Percentiles rank a stretch among this genome's conserved stretches.
phyloP scores from a whole-genome alignment of 2,888 invertebrate species.

The Andricus quercusramuli region DNA sequence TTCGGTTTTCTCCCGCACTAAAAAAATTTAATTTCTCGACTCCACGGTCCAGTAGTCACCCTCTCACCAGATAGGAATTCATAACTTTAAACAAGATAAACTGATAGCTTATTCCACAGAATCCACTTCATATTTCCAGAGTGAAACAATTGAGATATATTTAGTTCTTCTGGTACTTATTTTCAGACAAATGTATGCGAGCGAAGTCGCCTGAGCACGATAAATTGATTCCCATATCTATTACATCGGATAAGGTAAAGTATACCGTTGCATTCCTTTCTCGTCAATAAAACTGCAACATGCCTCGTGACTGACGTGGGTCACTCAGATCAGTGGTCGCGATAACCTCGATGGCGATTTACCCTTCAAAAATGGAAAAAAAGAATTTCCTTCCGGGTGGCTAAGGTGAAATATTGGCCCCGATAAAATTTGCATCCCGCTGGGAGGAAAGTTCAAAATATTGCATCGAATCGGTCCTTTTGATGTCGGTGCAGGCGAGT shows the following conservation, averaged over 20 bases:
- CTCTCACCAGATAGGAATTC: neutral
- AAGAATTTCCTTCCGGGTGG: slow-evolving; percentile 30
- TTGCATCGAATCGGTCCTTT: slow-evolving; percentile 38
- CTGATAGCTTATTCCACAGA: neutral
- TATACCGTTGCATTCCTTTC: slow-evolving; percentile 41
- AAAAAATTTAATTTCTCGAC: too few species aligned
- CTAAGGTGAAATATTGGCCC: slow-evolving; percentile 43
- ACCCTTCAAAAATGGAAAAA: slow-evolving; percentile 39
- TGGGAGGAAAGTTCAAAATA: slow-evolving; percentile 56
- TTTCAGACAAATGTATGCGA: slow-evolving; percentile 15
- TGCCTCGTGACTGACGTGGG: slow-evolving; percentile 40
- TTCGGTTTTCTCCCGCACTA: too few species aligned
- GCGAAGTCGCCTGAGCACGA: slow-evolving; percentile 15
- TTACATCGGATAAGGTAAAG: slow-evolving; percentile 40
- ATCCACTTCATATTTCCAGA: neutral
- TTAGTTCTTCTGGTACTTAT: neutral
- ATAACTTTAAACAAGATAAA: neutral
- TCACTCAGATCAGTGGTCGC: slow-evolving; percentile 32
- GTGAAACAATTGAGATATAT: slow-evolving; percentile 31
- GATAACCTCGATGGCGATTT: slow-evolving; percentile 24
- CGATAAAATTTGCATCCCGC: slow-evolving; percentile 55
- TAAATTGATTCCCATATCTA: slow-evolving; percentile 41
- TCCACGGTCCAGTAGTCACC: too few species aligned
- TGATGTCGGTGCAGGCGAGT: slow-evolving; percentile 52
- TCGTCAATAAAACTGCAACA: slow-evolving; percentile 36